Evolutionary conservation across 2,113 vertebrate species (phyloP).

Genomic region (Zosterops pallidus): DNA sequence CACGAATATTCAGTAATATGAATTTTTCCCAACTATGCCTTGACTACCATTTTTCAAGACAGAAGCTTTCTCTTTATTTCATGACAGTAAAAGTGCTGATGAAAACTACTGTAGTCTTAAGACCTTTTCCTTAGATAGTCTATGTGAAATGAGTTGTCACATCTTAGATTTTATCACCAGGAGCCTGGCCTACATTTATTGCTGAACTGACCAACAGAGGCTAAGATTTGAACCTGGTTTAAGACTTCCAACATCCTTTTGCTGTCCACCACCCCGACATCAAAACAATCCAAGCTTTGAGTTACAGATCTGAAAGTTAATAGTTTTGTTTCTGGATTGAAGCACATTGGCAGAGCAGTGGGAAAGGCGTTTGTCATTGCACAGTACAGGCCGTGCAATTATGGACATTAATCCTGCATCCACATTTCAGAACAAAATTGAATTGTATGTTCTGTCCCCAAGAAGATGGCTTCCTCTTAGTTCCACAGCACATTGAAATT

Average conservation of each 20-base stretch:
- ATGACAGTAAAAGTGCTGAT: background rate
- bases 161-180: background rate
- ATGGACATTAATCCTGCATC: constrained; percentile 37
- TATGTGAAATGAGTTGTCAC: background rate
- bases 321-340: constrained; percentile 23
- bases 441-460: constrained; percentile 64
- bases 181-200: background rate
- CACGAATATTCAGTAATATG: background rate
- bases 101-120: background rate
- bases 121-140: background rate
- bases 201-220: background rate
- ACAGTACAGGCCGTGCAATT: constrained; percentile 6
- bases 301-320: background rate
- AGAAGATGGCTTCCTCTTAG: constrained; percentile 59
- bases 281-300: background rate
- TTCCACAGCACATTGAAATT: constrained; percentile 46
- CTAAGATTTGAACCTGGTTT: background rate
- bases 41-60: constrained; percentile 26
- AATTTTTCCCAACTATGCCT: background rate
- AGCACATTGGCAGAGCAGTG: constrained; percentile 23
- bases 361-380: constrained; percentile 34
- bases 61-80: constrained; percentile 15
- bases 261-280: background rate
- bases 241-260: background rate
- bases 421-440: constrained; percentile 55